Percentiles rank a stretch among this genome's conserved stretches.
Evolutionary conservation across 2,888 invertebrate genomes (phyloP).

Genomic region (Crossocerus cetratus): DNA sequence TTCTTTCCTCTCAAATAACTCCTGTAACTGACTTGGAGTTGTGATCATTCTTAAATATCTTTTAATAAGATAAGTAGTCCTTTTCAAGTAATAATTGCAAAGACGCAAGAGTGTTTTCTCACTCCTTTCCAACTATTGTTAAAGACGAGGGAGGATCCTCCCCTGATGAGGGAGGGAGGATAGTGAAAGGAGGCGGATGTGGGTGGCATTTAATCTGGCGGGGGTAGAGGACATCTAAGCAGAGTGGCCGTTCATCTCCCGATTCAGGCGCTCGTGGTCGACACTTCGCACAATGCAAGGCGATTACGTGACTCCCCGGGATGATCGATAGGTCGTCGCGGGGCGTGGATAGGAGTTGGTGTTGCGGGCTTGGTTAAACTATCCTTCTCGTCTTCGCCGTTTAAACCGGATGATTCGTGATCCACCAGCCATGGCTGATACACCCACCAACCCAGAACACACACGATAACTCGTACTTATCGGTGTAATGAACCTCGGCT

Average conservation of each 20-base stretch:
- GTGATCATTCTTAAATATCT: no score
- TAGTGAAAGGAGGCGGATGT: no score
- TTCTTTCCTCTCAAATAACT: no score
- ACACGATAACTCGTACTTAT: slow-evolving; percentile 56
- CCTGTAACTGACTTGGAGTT: no score
- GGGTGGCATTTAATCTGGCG: no score
- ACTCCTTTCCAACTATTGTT: no score
- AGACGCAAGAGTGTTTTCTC: no score
- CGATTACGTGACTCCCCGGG: not conserved
- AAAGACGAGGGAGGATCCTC: no score
- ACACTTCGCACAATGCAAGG: not conserved
- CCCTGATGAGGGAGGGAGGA: no score
- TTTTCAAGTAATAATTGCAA: no score
- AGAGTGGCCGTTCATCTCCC: not conserved
- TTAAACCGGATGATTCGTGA: slow-evolving; percentile 29
- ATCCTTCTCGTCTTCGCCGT: slow-evolving; percentile 10
- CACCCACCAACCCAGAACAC: slow-evolving; percentile 6
- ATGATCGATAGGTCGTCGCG: slow-evolving; percentile 26
- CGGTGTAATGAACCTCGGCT: slow-evolving; percentile 48
- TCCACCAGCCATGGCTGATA: slow-evolving; percentile 24
- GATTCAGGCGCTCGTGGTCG: not conserved
- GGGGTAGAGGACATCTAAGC: no score
- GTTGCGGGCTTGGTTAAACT: slow-evolving; percentile 34
- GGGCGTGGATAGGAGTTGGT: not conserved
- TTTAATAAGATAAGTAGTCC: no score